Evolutionary conservation across 2,888 invertebrate species (phyloP), one percentile per base, ranked within the genome.

Genomic region (Eucriotettix oculatus): DNA sequence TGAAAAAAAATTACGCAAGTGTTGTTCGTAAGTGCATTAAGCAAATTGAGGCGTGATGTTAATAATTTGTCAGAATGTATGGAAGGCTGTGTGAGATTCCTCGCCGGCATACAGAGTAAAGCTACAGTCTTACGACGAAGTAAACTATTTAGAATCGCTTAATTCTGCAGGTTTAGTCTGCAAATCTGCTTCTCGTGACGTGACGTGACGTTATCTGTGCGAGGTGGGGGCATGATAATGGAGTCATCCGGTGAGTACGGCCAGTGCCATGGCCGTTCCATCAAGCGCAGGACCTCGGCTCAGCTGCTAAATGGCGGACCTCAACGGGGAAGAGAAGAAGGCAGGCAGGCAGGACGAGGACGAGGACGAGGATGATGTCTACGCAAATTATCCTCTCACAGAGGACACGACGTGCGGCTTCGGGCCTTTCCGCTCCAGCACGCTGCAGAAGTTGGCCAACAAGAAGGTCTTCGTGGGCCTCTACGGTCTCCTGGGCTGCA

Each of bases 361-460:
- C 64, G 29, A 5, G 3, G 29, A 29, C 29, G 29, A 29, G 3
- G 77, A 80, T 64, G 76, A 78, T 58, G 68, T 78, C 41, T 74
- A 76, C 61, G 72, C 71, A 58, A 75, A 76, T 54, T 72, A 77
- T 68, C 76, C 78, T 5, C 68, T 82, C 60, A 79, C 79, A 44
- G 79, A 83, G 58, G 84, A 84, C 60, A 82, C 82, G 0, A 74
- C 78, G 5, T 85, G 85, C 68, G 85, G 85, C 0, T 76, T 84
- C 65, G 79, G 84, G 76, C 76, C 79, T 64, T 70, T 82, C 56
- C 76, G 74, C 60, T 83, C 83, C 10, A 68, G 72, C 0, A 78
- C 75, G 64, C 72, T 84, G 58, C 83, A 84, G 69, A 77, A 74
- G 71, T 71, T 78, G 67, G 82, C 81, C 16, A 78, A 79, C 65